A percentile compares a stretch with the other conserved stretches of the same genome.
phyloP scores from a whole-genome alignment of 2,888 invertebrate species.

The Perizoma affinitatum region DNA sequence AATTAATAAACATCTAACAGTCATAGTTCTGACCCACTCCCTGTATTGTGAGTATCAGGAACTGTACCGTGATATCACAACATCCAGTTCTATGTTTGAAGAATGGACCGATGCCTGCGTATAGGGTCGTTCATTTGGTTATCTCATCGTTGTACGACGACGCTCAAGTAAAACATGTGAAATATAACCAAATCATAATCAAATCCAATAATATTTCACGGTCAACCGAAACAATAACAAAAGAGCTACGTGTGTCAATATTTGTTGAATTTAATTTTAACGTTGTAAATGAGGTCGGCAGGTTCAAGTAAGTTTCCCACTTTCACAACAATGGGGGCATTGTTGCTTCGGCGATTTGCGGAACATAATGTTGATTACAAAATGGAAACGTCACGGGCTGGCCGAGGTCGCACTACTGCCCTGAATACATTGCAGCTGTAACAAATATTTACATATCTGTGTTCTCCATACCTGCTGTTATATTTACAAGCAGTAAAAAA shows the following conservation, averaged over 20 bases:
- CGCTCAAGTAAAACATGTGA: no score
- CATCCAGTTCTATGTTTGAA: no score
- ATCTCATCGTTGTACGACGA: no score
- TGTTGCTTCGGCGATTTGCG: conserved; percentile 46
- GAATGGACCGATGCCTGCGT: no score
- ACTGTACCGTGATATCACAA: no score
- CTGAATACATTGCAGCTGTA: conserved; percentile 37
- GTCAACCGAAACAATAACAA: background rate
- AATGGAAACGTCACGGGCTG: conserved; percentile 36
- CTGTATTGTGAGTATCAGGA: no score
- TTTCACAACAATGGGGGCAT: conserved; percentile 52
- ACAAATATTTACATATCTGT: background rate
- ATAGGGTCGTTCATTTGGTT: no score
- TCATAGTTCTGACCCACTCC: no score
- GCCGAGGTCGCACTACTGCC: conserved; percentile 40
- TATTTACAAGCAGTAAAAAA: no score
- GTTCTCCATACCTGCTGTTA: background rate
- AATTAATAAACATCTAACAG: no score
- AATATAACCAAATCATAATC: no score
- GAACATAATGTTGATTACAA: conserved; percentile 48
- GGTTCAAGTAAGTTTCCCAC: conserved; percentile 49
- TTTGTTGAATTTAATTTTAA: conserved; percentile 25
- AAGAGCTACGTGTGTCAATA: conserved; percentile 9
- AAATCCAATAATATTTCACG: no score
- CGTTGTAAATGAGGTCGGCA: conserved; percentile 41